phyloP scores from a whole-genome alignment of 2,888 invertebrate species.

The Pammene aurita region DNA sequence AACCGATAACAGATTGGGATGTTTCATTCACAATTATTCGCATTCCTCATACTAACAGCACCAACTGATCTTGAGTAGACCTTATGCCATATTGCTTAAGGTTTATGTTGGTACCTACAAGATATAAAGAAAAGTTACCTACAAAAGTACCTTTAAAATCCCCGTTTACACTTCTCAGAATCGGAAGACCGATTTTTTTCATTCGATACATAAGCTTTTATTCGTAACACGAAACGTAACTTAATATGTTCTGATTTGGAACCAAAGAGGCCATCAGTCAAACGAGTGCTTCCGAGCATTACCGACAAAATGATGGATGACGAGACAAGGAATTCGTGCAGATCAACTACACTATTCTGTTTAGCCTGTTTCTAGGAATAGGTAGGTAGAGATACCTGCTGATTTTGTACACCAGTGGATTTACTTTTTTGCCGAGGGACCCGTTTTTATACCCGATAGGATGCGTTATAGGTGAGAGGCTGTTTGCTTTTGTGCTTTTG shows the following conservation, averaged over 20 bases:
- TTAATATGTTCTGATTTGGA: slow-evolving; percentile 27
- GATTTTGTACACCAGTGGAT: neutral
- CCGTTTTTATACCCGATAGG: too few relatives aligned
- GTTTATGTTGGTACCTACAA: too few relatives aligned
- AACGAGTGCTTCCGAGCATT: slow-evolving; percentile 30
- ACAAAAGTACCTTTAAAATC: neutral
- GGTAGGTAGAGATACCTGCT: slow-evolving; percentile 34
- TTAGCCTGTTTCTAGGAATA: slow-evolving; percentile 26
- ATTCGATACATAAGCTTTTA: neutral
- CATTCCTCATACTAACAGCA: neutral
- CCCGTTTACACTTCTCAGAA: too few relatives aligned
- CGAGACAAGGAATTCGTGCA: slow-evolving; percentile 26
- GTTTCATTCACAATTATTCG: neutral
- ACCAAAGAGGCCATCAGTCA: slow-evolving; percentile 32
- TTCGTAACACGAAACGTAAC: slow-evolving; percentile 23
- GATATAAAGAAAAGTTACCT: too few relatives aligned
- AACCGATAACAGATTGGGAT: slow-evolving; percentile 5
- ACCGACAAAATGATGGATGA: slow-evolving; percentile 39
- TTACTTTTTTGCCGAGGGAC: too few relatives aligned
- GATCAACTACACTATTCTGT: slow-evolving; percentile 14
- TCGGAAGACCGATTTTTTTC: neutral
- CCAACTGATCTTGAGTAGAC: too few relatives aligned
- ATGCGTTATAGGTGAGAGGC: too few relatives aligned
- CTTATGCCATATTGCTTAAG: too few relatives aligned
- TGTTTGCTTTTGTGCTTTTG: too few relatives aligned